Evolutionary conservation across 2,888 invertebrate species (phyloP).

Genomic region (Dryococelus australis): DNA sequence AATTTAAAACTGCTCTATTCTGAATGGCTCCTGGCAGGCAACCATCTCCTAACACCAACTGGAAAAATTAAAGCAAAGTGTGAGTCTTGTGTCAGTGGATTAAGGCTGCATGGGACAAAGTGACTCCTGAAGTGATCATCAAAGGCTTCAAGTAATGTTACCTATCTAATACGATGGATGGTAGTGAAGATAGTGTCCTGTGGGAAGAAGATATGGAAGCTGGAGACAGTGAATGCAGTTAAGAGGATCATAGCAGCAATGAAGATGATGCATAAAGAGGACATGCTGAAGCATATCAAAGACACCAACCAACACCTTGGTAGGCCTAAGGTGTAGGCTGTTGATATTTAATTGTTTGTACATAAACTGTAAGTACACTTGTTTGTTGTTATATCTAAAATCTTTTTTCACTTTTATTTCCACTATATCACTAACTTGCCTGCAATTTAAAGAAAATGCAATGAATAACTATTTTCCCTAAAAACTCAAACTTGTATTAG

Average conservation of each 20-base stretch:
- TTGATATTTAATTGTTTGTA: too few species aligned
- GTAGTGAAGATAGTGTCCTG: background rate
- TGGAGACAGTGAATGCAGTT: background rate
- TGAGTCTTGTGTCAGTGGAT: slow-evolving; percentile 32
- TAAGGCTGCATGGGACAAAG: slow-evolving; percentile 34
- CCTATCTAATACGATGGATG: background rate
- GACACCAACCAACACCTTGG: too few species aligned
- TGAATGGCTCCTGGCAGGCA: slow-evolving; percentile 34
- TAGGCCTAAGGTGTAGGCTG: too few species aligned
- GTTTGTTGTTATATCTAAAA: too few species aligned
- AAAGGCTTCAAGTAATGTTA: background rate
- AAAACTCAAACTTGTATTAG: too few species aligned
- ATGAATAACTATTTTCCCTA: too few species aligned
- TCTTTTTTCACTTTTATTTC: too few species aligned
- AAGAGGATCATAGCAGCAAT: background rate
- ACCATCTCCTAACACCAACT: slow-evolving; percentile 28
- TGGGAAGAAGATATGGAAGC: background rate
- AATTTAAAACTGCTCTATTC: slow-evolving; percentile 16
- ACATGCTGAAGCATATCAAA: too few species aligned
- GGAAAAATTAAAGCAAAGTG: slow-evolving; percentile 36
- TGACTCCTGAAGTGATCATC: background rate
- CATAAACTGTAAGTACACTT: too few species aligned
- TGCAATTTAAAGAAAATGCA: too few species aligned
- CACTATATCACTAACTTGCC: too few species aligned
- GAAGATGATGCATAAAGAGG: background rate